Base-by-base conservation (phyloP, 2,797 vertebrate genomes). In the Gallirallus australis region DNA sequence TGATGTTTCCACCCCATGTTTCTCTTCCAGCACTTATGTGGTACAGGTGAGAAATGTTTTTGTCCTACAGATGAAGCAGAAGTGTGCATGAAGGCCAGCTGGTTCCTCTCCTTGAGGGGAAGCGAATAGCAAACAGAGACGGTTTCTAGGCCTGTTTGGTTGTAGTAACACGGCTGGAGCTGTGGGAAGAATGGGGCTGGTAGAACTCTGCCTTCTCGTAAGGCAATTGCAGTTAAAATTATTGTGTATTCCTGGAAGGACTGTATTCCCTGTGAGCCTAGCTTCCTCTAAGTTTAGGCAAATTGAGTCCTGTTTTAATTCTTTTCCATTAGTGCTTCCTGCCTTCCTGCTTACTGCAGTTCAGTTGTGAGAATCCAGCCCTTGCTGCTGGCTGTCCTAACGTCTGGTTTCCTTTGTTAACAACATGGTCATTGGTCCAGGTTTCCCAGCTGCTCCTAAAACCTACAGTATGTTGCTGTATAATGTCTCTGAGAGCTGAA, bases 271-370 rank as follows among this genome's bases (percentile, higher is more conserved):
- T 64, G 5, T 82, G 81, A 93, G 90, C 71, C 60, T 65, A 73
- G 24, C 45, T 94, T 93, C 60, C 86, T 86, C 81, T 94, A 89
- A 84, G 65, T 94, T 90, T 80, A 91, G 86, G 70, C 13, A 3
- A 85, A 24, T 37, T 9, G 71, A 89, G 86, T 89, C 64, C 45
- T 69, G 28, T 85, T 96, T 92, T 92, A 90, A 77, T 94, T 94
- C 50, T 94, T 95, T 93, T 93, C 92, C 83, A 68, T 89, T 89
- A 92, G 75, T 93, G 48, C 91, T 96, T 95, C 94, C 94, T 96
- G 89, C 86, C 93, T 91, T 95, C 84, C 82, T 94, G 93, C 85
- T 86, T 80, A 52, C 70, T 18, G 5, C 71, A 73, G 76, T 60
- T 92, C 33, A 59, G 45, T 93, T 93, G 90, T 82, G 76, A 93